Conservation (phyloP, 2,888 invertebrate genomes). For the Xestia ashworthii region DNA sequence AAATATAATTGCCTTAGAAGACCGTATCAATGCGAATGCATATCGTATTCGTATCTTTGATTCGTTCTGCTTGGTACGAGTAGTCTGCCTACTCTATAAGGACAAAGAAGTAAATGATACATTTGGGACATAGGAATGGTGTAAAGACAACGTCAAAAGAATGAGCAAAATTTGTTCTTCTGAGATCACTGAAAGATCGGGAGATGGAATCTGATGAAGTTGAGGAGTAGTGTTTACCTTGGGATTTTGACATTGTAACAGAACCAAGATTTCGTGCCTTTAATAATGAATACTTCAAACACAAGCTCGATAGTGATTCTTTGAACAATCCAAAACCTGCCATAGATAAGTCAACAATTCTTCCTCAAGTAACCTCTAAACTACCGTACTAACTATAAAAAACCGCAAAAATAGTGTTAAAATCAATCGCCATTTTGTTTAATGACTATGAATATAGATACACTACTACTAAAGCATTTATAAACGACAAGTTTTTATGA, state of each 20-base stretch:
- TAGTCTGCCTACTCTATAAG: constrained; percentile 3
- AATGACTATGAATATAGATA: not conserved
- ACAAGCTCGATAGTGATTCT: not conserved
- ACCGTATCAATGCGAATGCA: constrained; percentile 17
- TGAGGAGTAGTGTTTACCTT: not conserved
- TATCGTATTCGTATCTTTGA: constrained; percentile 23
- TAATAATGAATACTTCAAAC: not conserved
- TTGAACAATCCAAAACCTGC: not conserved
- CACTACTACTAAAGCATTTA: constrained; percentile 7
- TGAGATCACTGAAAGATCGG: not conserved
- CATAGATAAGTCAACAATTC: not conserved
- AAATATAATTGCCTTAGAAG: constrained; percentile 37
- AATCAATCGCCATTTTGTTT: not conserved
- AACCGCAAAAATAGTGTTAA: not conserved
- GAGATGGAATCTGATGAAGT: not conserved
- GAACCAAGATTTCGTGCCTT: too few relatives aligned
- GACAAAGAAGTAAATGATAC: constrained; percentile 1
- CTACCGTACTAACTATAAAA: not conserved
- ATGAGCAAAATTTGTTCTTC: not conserved
- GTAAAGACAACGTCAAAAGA: not conserved
- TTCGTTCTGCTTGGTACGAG: constrained; percentile 17
- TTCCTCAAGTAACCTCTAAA: too few relatives aligned
- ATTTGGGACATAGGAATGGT: not conserved
- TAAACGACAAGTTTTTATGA: constrained; percentile 31
- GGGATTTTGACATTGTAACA: not conserved